Conservation (phyloP, 2,888 invertebrate species). For the Archaeoteleia sp. region DNA sequence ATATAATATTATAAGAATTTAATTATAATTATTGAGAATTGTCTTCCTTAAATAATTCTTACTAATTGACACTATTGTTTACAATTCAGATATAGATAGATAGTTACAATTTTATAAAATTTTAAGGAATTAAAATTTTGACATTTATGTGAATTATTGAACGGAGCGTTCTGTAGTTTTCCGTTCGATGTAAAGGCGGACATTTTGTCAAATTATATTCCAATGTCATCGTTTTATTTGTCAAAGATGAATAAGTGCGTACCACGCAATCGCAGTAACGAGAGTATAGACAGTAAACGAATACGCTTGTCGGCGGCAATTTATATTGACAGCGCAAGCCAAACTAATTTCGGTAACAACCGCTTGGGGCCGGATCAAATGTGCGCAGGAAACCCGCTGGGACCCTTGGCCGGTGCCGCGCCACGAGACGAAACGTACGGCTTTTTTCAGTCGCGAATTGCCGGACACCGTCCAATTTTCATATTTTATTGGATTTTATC, state of each 20-base stretch:
- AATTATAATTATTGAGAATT: too few species aligned
- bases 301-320: slow-evolving; percentile 69
- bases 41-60: too few species aligned
- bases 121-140: too few species aligned
- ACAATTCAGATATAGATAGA: too few species aligned
- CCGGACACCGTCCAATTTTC: slow-evolving; percentile 71
- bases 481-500: slow-evolving; percentile 69
- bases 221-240: slow-evolving; percentile 32
- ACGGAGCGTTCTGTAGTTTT: too few species aligned
- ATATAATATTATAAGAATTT: too few species aligned
- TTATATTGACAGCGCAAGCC: slow-evolving; percentile 71
- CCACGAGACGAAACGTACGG: slow-evolving; percentile 58
- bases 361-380: slow-evolving; percentile 69
- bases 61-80: too few species aligned
- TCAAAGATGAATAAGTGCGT: slow-evolving; percentile 31
- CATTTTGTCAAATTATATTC: slow-evolving; percentile 21
- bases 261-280: slow-evolving; percentile 37
- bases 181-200: too few species aligned
- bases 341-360: slow-evolving; percentile 74
- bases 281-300: slow-evolving; percentile 48
- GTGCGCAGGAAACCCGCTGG: slow-evolving; percentile 62
- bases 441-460: slow-evolving; percentile 51
- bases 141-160: too few species aligned
- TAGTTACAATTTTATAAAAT: too few species aligned
- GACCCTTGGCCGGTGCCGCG: slow-evolving; percentile 57